Percentiles rank a stretch among this genome's conserved stretches.
phyloP scores from a whole-genome alignment of 1,140 invertebrate species.

The Zaprionus gabonicus region DNA sequence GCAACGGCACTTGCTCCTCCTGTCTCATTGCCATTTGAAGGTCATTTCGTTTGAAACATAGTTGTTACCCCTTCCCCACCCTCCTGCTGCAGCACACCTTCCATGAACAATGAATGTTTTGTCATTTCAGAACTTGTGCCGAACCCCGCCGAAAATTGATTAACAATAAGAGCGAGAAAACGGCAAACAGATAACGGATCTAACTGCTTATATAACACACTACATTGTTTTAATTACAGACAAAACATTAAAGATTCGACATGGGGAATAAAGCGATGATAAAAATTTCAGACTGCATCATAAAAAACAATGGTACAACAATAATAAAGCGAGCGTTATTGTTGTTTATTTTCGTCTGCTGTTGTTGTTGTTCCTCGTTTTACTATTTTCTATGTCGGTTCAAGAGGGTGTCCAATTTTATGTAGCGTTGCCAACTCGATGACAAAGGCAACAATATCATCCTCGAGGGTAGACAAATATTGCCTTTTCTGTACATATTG shows the following conservation, averaged over 20 bases:
- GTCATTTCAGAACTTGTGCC: constrained; percentile 43
- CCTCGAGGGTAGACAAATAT: constrained; percentile 48
- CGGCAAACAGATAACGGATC: not conserved
- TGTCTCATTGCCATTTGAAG: constrained; percentile 71
- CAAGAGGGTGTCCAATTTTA: constrained; percentile 44
- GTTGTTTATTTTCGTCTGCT: constrained; percentile 3
- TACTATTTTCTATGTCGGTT: not conserved
- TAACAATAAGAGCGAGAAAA: constrained; percentile 8
- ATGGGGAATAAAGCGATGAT: constrained; percentile 2
- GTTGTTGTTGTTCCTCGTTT: not conserved
- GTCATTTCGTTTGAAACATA: constrained; percentile 33
- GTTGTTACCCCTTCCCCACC: not conserved
- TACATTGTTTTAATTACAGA: not conserved
- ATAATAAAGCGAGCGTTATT: constrained; percentile 21
- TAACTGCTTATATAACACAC: constrained; percentile 11
- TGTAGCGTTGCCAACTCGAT: constrained; percentile 25
- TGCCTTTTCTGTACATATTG: constrained; percentile 36
- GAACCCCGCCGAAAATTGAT: constrained; percentile 17
- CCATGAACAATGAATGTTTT: constrained; percentile 18
- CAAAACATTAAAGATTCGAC: constrained; percentile 1
- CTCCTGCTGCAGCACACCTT: not conserved
- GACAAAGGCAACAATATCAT: constrained; percentile 27
- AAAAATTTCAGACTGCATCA: not conserved
- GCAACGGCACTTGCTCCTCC: constrained; percentile 49
- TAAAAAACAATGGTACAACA: constrained; percentile 2